Base-by-base conservation (phyloP, 2,888 invertebrate genomes). In the Pristionchus exspectatus region DNA sequence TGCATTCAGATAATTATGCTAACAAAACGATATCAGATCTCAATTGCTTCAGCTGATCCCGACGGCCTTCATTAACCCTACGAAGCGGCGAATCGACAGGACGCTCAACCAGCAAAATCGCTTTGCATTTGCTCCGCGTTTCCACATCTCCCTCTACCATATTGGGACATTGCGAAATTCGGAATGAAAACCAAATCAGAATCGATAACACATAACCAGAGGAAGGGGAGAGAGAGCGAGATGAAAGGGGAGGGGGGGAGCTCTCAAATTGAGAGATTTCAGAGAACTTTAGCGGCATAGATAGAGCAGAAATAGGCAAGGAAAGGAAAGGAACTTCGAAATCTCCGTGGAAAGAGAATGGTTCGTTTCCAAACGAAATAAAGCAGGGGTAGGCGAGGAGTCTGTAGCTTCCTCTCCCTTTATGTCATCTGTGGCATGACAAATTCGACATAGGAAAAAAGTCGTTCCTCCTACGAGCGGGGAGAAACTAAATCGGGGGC, bases 271-370 rank as follows among this genome's bases (percentile, higher is more conserved):
- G 59, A 84, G 56, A 56, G 56, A 84, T 12, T 33, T 10, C 84
- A 56, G 30, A 84, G 59, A 66, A 14, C 24, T 44, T 16, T 21
- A 69, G 87, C n/a, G 44, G 44, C 30, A 56, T 54, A 38, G 72
- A 90, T 56, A 38, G 66, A 74, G 90, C 38, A 30, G 81, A 66
- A 88, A 77, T 30, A 81, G 54, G 87, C 66, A 63, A 77, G 33
- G 44, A 27, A 27, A 69, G 38, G 74, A 44, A 72, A 66, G 69
- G 87, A 66, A 74, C 74, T 38, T 9, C 38, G 30, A 74, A 33
- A 74, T 74, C 74, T 74, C 21, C 74, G 21, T 38, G 21, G 16
- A 21, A 18, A 74, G 74, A 3, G 10, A 9, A 50, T 50, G 44
- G 44, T 44, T 74, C 74, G 74, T 33, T 38, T 30, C 9, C 21